Percentiles rank a stretch among this genome's conserved stretches.
Conservation (phyloP, 2,113 vertebrate species). For the Colistium nudipinnis region DNA sequence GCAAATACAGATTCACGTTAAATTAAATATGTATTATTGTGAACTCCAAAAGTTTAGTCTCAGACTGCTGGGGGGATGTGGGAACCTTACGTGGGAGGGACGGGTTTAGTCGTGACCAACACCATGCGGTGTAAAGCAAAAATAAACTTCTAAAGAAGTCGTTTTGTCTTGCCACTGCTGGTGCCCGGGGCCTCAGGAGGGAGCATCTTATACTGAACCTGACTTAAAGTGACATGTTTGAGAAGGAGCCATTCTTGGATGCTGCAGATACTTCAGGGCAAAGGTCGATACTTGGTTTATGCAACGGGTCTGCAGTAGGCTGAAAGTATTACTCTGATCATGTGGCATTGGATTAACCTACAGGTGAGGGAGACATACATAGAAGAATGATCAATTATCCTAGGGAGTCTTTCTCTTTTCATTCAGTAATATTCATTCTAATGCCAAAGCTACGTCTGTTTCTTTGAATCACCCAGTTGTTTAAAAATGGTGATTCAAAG, state of each 20-base stretch:
- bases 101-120: conserved; percentile 52
- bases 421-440: too few species aligned
- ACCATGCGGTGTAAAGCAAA: conserved; percentile 58
- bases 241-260: conserved; percentile 52
- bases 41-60: too few species aligned
- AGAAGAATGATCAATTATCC: neutral
- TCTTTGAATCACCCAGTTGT: too few species aligned
- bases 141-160: conserved; percentile 57
- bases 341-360: neutral
- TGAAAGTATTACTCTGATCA: neutral
- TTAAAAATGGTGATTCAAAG: too few species aligned
- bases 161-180: conserved; percentile 43
- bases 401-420: too few species aligned
- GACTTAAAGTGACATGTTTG: conserved; percentile 73
- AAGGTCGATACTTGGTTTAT: conserved; percentile 41
- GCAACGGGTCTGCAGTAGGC: conserved; percentile 10
- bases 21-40: too few species aligned
- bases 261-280: conserved; percentile 39
- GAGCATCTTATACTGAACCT: conserved; percentile 66
- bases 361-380: neutral
- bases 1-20: too few species aligned
- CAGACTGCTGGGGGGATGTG: neutral
- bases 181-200: conserved; percentile 35
- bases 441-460: too few species aligned
- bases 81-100: conserved; percentile 6